Evolutionary conservation across 2,113 vertebrate species (phyloP), one percentile per base, ranked within the genome.

Genomic region (Turnix velox): DNA sequence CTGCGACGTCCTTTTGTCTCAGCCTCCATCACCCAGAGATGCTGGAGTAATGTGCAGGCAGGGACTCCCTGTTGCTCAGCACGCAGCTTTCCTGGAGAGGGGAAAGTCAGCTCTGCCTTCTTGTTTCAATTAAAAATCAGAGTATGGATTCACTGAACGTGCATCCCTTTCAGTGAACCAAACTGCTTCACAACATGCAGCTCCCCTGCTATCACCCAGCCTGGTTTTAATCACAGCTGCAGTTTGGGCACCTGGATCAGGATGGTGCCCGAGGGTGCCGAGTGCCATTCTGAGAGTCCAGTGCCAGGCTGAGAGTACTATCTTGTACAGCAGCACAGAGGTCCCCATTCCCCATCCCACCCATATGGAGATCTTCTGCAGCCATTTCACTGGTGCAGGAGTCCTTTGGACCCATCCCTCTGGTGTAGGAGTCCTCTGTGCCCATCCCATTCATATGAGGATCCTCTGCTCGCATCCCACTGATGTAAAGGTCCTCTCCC

Each of bases 311-410:
- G 51, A 78, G 45, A 54, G 43, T 54, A 40, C 18, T 5, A 3
- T n/a, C 67, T 58, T 8, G 2, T 6, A 9, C 0, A 8, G 20
- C 35, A n/a, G n/a, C n/a, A n/a, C n/a, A n/a, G 12, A 6, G 7
- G 4, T 79, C 28, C 27, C 43, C 54, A 55, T 11, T 8, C 3
- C 18, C 35, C 48, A 46, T 54, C 77, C 39, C 4, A 3, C 58
- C 37, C 3, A n/a, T n/a, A n/a, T 1, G 0, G 19, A 9, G 12
- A 2, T 71, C 31, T 24, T 58, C 51, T 52, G 10, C 14, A 2
- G 10, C 25, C 40, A 37, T 37, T 35, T 16, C 35, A 18, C 49
- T 9, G 5, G 0, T 24, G 11, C 1, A 2, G 19, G 25, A 15
- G 12, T 65, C 54, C 24, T 61, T 30, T 46, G 55, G 23, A 6